Evolutionary conservation across 2,888 invertebrate genomes (phyloP).

Genomic region (Lampropteryx suffumata): DNA sequence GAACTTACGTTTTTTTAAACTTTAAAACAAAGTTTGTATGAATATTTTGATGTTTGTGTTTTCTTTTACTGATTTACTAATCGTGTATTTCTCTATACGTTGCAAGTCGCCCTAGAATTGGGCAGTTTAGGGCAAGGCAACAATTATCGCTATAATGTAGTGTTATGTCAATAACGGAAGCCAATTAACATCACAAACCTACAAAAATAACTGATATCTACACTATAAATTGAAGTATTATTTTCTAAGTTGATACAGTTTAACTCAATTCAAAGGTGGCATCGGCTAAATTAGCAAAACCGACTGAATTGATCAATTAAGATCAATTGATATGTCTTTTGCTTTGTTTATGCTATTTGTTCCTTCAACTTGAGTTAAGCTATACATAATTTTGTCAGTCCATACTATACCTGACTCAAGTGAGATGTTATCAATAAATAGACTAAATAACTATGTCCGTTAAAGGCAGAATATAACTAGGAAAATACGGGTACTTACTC

Average conservation of each 20-base stretch:
- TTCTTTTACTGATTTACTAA: neutral
- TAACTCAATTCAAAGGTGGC: no score
- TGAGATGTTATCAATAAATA: conserved; percentile 10
- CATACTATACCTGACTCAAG: conserved; percentile 12
- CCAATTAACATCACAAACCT: conserved; percentile 55
- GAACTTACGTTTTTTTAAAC: no score
- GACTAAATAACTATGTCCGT: conserved; percentile 10
- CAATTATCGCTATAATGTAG: conserved; percentile 47
- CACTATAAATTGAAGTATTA: conserved; percentile 22
- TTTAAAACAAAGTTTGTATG: no score
- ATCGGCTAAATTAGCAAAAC: no score
- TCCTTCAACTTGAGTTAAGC: no score
- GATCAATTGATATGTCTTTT: no score
- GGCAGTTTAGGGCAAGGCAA: conserved; percentile 65
- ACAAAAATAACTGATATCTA: conserved; percentile 55
- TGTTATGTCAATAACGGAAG: conserved; percentile 53
- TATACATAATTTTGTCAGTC: conserved; percentile 22
- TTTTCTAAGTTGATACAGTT: conserved; percentile 25
- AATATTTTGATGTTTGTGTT: neutral
- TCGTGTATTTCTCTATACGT: conserved; percentile 42
- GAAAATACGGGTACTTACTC: conserved; percentile 14
- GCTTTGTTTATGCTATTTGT: no score
- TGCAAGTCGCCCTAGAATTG: conserved; percentile 36
- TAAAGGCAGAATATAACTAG: conserved; percentile 9
- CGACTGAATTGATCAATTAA: no score